Evolutionary conservation across 2,113 vertebrate species (phyloP).

Genomic region (Aphyosemion australe): DNA sequence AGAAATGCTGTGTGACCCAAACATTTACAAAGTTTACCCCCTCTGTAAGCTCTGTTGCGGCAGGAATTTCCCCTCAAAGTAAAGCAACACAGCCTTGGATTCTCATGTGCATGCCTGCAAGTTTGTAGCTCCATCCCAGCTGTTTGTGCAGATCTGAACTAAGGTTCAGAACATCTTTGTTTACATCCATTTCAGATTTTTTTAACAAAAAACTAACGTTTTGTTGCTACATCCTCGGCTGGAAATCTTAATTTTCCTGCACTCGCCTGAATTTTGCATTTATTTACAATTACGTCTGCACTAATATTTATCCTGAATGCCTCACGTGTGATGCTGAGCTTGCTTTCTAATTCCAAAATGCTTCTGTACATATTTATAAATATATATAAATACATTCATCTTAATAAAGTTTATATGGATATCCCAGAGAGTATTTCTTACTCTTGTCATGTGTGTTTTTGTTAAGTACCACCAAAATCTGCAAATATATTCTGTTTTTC

Average conservation of each 20-base stretch:
- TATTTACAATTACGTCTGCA: constrained; percentile 27
- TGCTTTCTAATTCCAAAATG: constrained; percentile 40
- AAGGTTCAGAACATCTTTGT: constrained; percentile 6
- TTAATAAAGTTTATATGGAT: constrained; percentile 50
- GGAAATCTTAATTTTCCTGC: constrained; percentile 29
- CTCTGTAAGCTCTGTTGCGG: neutral
- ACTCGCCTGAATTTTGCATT: constrained; percentile 4
- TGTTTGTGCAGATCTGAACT: constrained; percentile 8
- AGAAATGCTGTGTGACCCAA: too few species aligned
- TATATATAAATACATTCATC: constrained; percentile 14
- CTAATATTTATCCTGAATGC: constrained; percentile 53
- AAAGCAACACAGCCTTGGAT: constrained; percentile 10
- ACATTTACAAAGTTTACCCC: too few species aligned
- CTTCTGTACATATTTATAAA: constrained; percentile 27
- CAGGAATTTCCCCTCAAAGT: constrained; percentile 1
- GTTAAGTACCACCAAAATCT: constrained; percentile 48
- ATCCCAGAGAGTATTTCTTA: constrained; percentile 45
- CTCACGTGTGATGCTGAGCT: constrained; percentile 49
- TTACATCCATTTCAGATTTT: constrained; percentile 30
- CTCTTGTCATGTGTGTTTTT: constrained; percentile 63
- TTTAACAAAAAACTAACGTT: too few species aligned
- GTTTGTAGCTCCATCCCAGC: neutral
- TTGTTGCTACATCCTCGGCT: too few species aligned
- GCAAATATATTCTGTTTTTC: constrained; percentile 8
- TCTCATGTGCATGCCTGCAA: constrained; percentile 21